Percentiles rank a stretch among this genome's conserved stretches.
Evolutionary conservation across 2,888 invertebrate genomes (phyloP).

Genomic region (Lepidochrysops patricia): DNA sequence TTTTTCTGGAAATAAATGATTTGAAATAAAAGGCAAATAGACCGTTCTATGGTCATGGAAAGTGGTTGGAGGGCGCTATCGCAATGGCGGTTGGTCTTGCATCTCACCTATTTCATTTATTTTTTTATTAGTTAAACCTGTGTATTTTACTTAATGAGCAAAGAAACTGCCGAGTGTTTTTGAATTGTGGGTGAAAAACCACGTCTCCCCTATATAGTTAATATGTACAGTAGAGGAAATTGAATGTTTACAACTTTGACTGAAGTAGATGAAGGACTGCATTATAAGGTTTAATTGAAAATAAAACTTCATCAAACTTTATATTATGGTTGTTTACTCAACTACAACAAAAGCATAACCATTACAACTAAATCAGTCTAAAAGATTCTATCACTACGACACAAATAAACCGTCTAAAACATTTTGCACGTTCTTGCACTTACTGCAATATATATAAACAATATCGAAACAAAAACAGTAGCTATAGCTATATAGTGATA

Average conservation of each 20-base stretch:
- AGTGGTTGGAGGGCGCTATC: no score
- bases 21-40: no score
- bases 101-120: no score
- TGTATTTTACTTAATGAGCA: no score
- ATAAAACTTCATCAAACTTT: slow-evolving; percentile 31
- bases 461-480: not conserved
- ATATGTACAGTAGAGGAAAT: no score
- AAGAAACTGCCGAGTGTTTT: no score
- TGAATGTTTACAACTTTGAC: not conserved
- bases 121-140: no score
- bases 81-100: no score
- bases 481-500: not conserved
- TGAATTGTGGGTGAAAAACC: no score
- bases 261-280: not conserved
- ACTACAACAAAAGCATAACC: slow-evolving; percentile 74
- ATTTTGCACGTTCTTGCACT: slow-evolving; percentile 11
- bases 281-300: not conserved
- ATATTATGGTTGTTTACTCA: slow-evolving; percentile 61
- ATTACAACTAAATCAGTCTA: slow-evolving; percentile 75
- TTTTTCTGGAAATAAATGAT: no score
- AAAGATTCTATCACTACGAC: slow-evolving; percentile 65
- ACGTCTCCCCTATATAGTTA: no score
- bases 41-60: no score
- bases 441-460: not conserved
- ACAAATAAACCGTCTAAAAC: slow-evolving; percentile 36